Conservation (phyloP, 2,113 vertebrate species). For the Regulus satrapa region DNA sequence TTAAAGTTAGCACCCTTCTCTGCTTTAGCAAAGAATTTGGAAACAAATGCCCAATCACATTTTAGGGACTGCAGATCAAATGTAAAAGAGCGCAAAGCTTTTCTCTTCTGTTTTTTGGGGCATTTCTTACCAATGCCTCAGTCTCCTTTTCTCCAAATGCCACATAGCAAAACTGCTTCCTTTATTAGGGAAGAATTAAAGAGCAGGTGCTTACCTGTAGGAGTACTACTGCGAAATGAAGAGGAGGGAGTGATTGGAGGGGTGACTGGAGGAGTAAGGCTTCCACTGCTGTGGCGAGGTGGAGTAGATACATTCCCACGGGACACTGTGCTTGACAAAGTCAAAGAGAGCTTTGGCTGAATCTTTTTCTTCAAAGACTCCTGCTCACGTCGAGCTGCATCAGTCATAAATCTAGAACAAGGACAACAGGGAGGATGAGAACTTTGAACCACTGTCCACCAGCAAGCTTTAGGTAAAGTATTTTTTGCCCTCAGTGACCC, state of each 20-base stretch:
- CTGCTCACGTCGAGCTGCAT: slow-evolving; percentile 92
- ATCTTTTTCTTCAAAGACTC: slow-evolving; percentile 93
- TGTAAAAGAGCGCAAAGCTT: not conserved
- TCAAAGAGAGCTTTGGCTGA: slow-evolving; percentile 91
- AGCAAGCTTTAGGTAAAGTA: not conserved
- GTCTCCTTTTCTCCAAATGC: not conserved
- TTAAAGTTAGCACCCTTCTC: not conserved
- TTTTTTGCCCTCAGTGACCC: not conserved
- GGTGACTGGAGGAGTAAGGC: slow-evolving; percentile 97
- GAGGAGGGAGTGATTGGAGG: slow-evolving; percentile 97
- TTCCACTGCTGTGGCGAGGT: slow-evolving; percentile 92
- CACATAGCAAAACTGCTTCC: not conserved
- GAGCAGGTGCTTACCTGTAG: slow-evolving; percentile 82
- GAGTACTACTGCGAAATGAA: slow-evolving; percentile 95
- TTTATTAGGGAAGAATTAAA: not conserved
- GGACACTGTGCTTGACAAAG: slow-evolving; percentile 84
- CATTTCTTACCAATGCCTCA: not conserved
- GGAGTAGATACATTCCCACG: slow-evolving; percentile 91
- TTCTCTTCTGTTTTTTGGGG: not conserved
- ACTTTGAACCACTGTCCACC: not conserved
- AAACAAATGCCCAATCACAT: not conserved
- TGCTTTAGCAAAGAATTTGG: not conserved
- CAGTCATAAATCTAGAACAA: slow-evolving; percentile 92
- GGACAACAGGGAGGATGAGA: not conserved
- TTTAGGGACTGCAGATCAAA: not conserved